These are phyloP conservation scores for Raja brachyura DNA, from an alignment of 2,113 vertebrate genomes.

Conservation along the genomic window DNA sequence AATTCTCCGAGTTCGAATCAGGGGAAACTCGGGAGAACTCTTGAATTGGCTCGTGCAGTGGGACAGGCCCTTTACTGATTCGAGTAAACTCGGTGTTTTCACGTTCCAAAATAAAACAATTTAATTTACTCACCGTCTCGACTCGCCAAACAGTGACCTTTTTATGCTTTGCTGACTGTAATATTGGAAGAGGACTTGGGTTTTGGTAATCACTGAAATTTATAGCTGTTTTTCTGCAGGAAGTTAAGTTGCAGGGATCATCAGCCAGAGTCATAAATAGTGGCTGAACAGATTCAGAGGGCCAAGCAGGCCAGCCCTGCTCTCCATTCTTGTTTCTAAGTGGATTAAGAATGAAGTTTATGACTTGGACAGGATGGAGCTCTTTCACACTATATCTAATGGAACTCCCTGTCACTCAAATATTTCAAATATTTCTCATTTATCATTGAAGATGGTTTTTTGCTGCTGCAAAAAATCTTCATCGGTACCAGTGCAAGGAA, in stretches of 20 bases:
- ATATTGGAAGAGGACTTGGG: neutral
- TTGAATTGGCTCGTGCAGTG: too few species aligned
- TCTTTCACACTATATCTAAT: neutral
- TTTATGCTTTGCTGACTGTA: neutral
- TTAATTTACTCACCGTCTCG: too few species aligned
- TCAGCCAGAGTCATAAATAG: too few species aligned
- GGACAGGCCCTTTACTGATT: too few species aligned
- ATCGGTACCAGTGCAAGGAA: neutral
- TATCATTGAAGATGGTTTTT: neutral
- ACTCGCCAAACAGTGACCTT: neutral
- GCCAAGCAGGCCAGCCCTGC: too few species aligned
- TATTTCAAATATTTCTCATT: neutral
- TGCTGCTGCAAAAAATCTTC: neutral
- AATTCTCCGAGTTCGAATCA: too few species aligned
- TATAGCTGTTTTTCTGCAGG: too few species aligned
- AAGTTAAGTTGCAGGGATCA: too few species aligned
- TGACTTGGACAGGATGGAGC: neutral
- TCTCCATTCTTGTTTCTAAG: neutral
- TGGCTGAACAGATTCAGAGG: too few species aligned
- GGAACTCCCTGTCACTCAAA: neutral
- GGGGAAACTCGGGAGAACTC: too few species aligned
- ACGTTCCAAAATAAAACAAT: too few species aligned
- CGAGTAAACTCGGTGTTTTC: too few species aligned
- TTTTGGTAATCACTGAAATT: neutral
- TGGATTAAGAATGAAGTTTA: neutral